A percentile compares a stretch with the other conserved stretches of the same genome.
phyloP scores from a whole-genome alignment of 2,797 vertebrate genomes.

The Dromococcyx pavoninus region DNA sequence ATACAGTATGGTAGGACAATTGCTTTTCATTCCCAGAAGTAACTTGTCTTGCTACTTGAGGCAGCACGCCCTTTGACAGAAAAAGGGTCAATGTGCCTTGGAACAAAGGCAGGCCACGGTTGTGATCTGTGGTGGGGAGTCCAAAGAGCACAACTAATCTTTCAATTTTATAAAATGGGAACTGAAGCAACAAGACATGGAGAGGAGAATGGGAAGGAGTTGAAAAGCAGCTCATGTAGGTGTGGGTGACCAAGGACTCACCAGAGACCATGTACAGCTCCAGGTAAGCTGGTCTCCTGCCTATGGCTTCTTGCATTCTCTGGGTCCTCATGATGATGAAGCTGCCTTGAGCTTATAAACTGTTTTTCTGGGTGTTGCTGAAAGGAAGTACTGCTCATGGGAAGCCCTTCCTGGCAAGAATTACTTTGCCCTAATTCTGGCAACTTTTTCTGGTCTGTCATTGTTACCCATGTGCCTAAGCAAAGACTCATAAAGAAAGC shows the following conservation, averaged over 20 bases:
- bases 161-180: neutral
- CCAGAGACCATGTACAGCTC: neutral
- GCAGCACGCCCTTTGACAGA: neutral
- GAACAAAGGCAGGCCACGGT: neutral
- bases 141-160: neutral
- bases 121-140: neutral
- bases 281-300: neutral
- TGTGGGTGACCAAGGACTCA: neutral
- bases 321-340: neutral
- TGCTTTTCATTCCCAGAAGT: neutral
- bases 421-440: neutral
- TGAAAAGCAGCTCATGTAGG: neutral
- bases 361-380: neutral
- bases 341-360: neutral
- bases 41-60: neutral
- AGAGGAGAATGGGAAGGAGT: neutral
- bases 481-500: neutral
- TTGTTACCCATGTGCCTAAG: neutral
- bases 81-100: neutral
- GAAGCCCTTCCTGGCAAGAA: neutral
- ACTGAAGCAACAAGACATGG: neutral
- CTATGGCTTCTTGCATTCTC: neutral
- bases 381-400: neutral
- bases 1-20: neutral
- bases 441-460: neutral